Evolutionary conservation across 1,140 invertebrate species (phyloP).

Genomic region (Drosophila mauritiana): DNA sequence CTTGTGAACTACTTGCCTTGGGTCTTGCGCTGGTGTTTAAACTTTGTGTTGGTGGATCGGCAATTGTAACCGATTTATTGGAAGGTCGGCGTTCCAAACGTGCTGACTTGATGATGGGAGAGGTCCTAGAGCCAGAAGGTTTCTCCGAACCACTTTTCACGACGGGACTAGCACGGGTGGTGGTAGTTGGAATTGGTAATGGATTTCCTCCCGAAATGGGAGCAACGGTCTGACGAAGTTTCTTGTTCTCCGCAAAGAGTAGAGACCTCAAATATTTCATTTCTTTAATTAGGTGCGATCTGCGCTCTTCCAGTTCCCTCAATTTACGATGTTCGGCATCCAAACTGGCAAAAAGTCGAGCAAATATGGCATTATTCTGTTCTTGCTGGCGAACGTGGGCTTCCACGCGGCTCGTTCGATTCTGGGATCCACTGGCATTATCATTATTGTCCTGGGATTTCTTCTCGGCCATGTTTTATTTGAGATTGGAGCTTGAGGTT

Average conservation of each 20-base stretch:
- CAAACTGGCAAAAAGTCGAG: slow-evolving; percentile 29
- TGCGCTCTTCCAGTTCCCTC: slow-evolving; percentile 24
- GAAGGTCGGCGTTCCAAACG: not conserved
- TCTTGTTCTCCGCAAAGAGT: slow-evolving; percentile 26
- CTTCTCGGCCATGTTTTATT: not conserved
- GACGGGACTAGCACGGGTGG: no score
- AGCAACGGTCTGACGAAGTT: not conserved
- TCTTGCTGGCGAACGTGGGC: not conserved
- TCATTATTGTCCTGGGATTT: not conserved
- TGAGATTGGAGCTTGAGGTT: not conserved
- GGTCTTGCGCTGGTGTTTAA: not conserved
- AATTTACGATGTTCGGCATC: slow-evolving; percentile 48
- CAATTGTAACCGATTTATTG: slow-evolving; percentile 4
- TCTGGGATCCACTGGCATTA: not conserved
- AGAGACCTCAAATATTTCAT: slow-evolving; percentile 23
- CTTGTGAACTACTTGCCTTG: not conserved
- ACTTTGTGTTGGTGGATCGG: not conserved
- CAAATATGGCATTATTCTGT: slow-evolving; percentile 8
- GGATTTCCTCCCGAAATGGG: not conserved
- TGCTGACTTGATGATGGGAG: not conserved
- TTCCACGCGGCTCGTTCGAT: not conserved
- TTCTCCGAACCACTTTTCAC: not conserved
- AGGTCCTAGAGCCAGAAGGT: not conserved
- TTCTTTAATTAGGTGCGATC: slow-evolving; percentile 31
- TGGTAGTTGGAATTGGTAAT: not conserved